Evolutionary conservation across 2,888 invertebrate genomes (phyloP), one percentile per base, ranked within the genome.

Genomic region (Branchellion lobata): DNA sequence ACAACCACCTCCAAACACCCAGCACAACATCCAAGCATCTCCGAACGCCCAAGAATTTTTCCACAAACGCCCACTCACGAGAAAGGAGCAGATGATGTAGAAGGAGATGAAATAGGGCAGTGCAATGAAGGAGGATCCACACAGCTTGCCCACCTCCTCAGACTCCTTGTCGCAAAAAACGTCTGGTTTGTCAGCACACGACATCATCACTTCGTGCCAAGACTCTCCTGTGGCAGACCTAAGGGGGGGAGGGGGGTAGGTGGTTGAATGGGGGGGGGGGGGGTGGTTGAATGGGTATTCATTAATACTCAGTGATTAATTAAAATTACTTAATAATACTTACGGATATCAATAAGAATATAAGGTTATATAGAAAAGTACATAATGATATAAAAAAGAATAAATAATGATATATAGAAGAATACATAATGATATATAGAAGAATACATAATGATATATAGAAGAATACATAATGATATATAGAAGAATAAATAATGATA

Each of bases 71-170:
- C 40, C 29, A 85, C 92, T 91, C 88, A 97, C 97, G 90, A 99
- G 90, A 90, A 99, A 99, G 57, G 99, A 99, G 89, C 99, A 99
- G 51, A 99, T 91, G 82, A 99, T 95, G 88, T 96, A 99, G 90
- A 99, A 99, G 0, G 97, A 96, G 88, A 99, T 98, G 89, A 99
- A 99, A 89, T 97, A 99, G n/a, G 96, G 95, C 89, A 95, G 96
- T 77, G 99, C 96, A 85, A 97, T 93, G 85, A 93, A 92, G 79
- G 93, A 94, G 82, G 98, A 94, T 82, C 99, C 99, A 87, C 99
- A 99, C 1, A 14, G 47, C 34, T 79, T 73, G 34, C 86, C 86
- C 0, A 81, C 84, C 69, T 83, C 83, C 33, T 90, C 89, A 74
- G 86, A 85, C 34, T 78, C 40, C 1, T 81, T 85, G 82, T 90